Percentiles rank a stretch among this genome's conserved stretches.
phyloP scores from a whole-genome alignment of 2,888 invertebrate species.

The Leuctra nigra region DNA sequence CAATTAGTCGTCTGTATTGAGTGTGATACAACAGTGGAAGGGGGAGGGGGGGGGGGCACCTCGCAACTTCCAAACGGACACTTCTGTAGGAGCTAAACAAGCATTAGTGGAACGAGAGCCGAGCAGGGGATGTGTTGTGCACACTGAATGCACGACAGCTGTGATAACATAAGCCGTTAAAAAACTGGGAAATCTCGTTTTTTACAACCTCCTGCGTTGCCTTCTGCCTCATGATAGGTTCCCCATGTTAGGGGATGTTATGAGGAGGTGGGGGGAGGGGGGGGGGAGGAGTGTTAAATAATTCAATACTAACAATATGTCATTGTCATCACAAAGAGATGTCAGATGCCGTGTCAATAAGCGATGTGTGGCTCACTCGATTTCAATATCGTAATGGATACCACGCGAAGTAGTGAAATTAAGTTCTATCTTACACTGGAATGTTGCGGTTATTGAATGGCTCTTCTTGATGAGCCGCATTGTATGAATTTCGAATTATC shows the following conservation, averaged over 20 bases:
- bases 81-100: too few relatives aligned
- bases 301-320: slow-evolving; percentile 27
- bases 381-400: slow-evolving; percentile 1
- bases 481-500: too few relatives aligned
- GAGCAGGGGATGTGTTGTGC: slow-evolving; percentile 2
- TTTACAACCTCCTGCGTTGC: slow-evolving; percentile 8
- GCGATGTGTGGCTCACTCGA: slow-evolving; percentile 14
- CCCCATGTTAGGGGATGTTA: background rate
- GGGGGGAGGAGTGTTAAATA: slow-evolving; percentile 27
- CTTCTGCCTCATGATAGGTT: slow-evolving; percentile 15
- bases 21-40: too few relatives aligned
- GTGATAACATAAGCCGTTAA: slow-evolving; percentile 24
- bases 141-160: slow-evolving; percentile 18
- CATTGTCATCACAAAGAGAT: slow-evolving; percentile 20
- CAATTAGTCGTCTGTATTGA: too few relatives aligned
- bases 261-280: slow-evolving; percentile 4
- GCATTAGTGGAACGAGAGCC: background rate
- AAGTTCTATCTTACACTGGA: slow-evolving; percentile 2
- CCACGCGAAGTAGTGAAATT: too few relatives aligned
- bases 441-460: too few relatives aligned
- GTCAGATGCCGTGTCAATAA: slow-evolving; percentile 22
- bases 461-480: too few relatives aligned
- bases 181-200: slow-evolving; percentile 12
- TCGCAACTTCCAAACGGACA: too few relatives aligned
- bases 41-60: too few relatives aligned